These are phyloP conservation scores for Aporophyla lueneburgensis DNA, from an alignment of 2,888 invertebrate species.

Conservation along the genomic window DNA sequence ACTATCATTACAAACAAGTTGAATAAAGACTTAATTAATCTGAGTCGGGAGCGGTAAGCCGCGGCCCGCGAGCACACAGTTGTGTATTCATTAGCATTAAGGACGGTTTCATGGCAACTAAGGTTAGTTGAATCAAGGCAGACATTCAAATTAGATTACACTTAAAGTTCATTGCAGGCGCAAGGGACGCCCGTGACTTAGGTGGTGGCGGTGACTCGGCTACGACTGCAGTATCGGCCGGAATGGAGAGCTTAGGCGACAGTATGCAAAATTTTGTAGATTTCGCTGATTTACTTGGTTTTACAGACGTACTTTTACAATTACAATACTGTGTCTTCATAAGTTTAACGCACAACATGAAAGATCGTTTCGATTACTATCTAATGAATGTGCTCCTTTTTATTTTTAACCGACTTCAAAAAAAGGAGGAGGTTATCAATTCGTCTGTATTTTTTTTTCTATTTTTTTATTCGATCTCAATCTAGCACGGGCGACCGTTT, in stretches of 20 bases:
- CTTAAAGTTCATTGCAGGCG: constrained; percentile 59
- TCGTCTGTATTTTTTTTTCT: too few relatives aligned
- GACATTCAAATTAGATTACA: constrained; percentile 73
- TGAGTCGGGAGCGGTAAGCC: constrained; percentile 68
- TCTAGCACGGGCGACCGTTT: too few relatives aligned
- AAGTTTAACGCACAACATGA: too few relatives aligned
- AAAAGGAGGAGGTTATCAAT: too few relatives aligned
- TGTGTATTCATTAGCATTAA: constrained; percentile 74
- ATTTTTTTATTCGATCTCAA: too few relatives aligned
- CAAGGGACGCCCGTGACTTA: constrained; percentile 62
- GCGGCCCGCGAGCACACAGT: constrained; percentile 69
- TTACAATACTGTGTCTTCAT: too few relatives aligned
- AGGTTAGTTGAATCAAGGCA: constrained; percentile 74
- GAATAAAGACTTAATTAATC: constrained; percentile 71
- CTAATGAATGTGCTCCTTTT: too few relatives aligned
- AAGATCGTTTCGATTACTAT: too few relatives aligned
- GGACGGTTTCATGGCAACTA: constrained; percentile 72
- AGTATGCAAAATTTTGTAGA: too few relatives aligned
- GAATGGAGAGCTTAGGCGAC: constrained; percentile 29
- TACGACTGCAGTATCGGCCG: constrained; percentile 62
- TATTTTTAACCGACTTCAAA: too few relatives aligned
- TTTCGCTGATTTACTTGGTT: too few relatives aligned
- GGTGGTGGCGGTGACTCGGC: constrained; percentile 60
- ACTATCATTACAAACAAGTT: constrained; percentile 66
- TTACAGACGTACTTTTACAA: too few relatives aligned